Base-by-base conservation (phyloP, 2,113 vertebrate genomes). In the Phylloscopus trochilus region DNA sequence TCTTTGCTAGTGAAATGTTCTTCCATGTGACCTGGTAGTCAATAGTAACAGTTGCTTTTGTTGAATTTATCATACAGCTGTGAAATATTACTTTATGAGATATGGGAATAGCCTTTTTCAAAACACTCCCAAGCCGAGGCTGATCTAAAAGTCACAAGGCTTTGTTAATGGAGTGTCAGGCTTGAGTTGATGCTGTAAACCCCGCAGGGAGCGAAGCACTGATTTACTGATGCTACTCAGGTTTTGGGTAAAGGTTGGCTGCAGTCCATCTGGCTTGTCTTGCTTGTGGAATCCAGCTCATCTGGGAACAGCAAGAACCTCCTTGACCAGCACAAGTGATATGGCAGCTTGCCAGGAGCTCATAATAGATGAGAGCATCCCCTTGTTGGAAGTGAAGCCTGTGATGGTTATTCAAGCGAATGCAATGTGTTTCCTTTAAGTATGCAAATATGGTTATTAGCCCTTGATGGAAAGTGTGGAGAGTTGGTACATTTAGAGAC, bases 381-480 rank as follows among this genome's bases (percentile, higher is more conserved):
- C 39, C 88, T 83, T 85, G 83, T 67, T 85, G 74, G 41, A 74
- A 66, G 37, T 27, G 5, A 85, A 88, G 43, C 59, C 59, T 69
- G 49, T 73, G 79, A 33, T 88, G 83, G 63, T 77, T 97, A 67
- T 88, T 86, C 85, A 94, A 82, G 85, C 75, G 90, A 85, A 83
- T 62, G 55, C 63, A 88, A 62, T 86, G 56, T 83, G 72, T 83
- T 89, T 90, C 60, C 52, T 95, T 91, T 88, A 83, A 56, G 72
- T 93, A 94, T 91, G 93, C 79, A 91, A 92, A 96, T 94, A 59
- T 5, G 31, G 74, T 67, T 73, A 90, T 87, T 93, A 96, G 91
- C 43, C 72, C 76, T 94, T 74, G 63, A 90, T 85, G 84, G 52
- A 63, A 87, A 91, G 72, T 72, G 72, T 75, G 92, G 83, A 94